These are phyloP conservation scores for Poecilia wingei DNA, from an alignment of 2,797 vertebrate species.

Conservation along the genomic window DNA sequence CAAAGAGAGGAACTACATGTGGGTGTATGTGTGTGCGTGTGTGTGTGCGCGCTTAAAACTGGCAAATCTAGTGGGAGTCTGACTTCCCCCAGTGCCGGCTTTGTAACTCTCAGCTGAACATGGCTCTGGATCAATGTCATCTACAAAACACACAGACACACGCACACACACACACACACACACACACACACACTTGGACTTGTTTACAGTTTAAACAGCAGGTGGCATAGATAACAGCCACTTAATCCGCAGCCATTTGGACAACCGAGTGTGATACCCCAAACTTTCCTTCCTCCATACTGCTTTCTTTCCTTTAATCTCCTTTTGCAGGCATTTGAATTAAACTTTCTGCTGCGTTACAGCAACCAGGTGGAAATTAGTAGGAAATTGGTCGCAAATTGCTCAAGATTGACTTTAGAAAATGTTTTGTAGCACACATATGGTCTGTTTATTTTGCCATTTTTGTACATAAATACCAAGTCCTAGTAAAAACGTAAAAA, in stretches of 20 bases:
- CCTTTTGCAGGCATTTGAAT: neutral
- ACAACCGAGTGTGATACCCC: constrained; percentile 33
- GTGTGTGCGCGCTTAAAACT: constrained; percentile 30
- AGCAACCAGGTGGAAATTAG: neutral
- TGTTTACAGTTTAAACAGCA: constrained; percentile 74
- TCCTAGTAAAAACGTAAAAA: neutral
- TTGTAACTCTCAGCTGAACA: constrained; percentile 59
- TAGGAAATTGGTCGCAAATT: neutral
- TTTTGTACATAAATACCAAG: neutral
- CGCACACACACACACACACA: neutral
- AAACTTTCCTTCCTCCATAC: constrained; percentile 13
- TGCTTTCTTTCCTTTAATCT: neutral
- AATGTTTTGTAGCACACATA: neutral
- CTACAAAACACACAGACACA: constrained; percentile 10
- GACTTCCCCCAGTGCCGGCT: constrained; percentile 56
- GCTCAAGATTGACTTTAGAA: neutral
- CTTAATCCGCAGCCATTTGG: constrained; percentile 68
- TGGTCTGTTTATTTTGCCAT: neutral
- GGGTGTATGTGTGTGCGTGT: constrained; percentile 15
- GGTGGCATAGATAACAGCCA: constrained; percentile 70
- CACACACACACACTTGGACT: constrained; percentile 32
- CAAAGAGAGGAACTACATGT: neutral
- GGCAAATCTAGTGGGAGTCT: constrained; percentile 29
- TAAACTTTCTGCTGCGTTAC: neutral
- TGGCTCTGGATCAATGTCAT: constrained; percentile 68